phyloP scores from a whole-genome alignment of 2,113 vertebrate genomes.

The Silurus asotus region DNA sequence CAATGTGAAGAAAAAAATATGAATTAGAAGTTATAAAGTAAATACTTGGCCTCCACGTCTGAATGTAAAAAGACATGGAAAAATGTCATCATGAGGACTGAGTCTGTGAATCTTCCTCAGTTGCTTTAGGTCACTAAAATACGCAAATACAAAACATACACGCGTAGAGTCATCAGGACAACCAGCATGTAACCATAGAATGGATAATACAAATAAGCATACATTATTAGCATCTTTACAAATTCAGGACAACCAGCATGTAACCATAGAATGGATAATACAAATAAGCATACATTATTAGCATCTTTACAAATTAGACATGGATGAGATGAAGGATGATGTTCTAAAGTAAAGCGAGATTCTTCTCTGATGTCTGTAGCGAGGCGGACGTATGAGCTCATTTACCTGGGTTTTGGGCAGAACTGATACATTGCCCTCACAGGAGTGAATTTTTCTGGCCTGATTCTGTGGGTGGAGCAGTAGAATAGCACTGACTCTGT shows the following conservation, averaged over 20 bases:
- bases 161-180: neutral
- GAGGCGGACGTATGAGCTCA: neutral
- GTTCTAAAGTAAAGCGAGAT: neutral
- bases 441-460: conserved; percentile 93
- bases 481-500: conserved; percentile 82
- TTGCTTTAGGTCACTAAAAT: conserved; percentile 87
- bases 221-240: neutral
- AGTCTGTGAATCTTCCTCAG: conserved; percentile 89
- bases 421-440: conserved; percentile 98
- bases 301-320: neutral
- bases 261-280: neutral
- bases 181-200: neutral
- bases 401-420: conserved; percentile 95
- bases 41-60: conserved; percentile 95
- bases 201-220: neutral
- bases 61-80: conserved; percentile 95
- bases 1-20: neutral
- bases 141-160: neutral
- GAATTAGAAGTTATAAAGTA: conserved; percentile 13
- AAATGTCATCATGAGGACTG: conserved; percentile 95
- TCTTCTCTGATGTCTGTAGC: neutral
- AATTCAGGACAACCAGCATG: neutral
- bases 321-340: neutral
- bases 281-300: neutral
- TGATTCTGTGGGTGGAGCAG: conserved; percentile 65